phyloP scores from a whole-genome alignment of 2,797 vertebrate species.

The Artibeus lituratus region DNA sequence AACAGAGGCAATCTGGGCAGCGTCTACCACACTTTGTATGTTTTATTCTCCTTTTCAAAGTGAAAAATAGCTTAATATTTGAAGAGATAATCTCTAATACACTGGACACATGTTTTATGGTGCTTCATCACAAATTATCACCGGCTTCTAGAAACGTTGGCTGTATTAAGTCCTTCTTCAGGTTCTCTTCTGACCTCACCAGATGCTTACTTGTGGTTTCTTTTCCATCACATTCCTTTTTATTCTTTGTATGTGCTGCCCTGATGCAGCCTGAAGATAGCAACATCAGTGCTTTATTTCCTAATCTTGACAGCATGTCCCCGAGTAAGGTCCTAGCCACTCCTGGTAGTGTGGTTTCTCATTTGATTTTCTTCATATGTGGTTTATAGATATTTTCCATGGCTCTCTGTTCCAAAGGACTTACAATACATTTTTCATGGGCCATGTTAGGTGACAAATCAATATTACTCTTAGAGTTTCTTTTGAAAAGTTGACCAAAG shows the following conservation, averaged over 20 bases:
- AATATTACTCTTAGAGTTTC: background rate
- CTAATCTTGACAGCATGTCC: background rate
- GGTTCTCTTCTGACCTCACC: background rate
- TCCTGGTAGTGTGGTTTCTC: background rate
- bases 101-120: background rate
- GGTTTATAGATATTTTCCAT: background rate
- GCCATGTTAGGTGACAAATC: background rate
- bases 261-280: background rate
- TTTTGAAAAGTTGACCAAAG: background rate
- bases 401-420: background rate
- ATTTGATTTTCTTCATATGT: background rate
- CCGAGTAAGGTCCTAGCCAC: background rate
- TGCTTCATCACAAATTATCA: background rate
- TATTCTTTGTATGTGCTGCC: background rate
- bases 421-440: background rate
- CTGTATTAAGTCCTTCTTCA: background rate
- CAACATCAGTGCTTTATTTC: background rate
- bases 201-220: background rate
- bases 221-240: background rate
- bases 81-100: background rate
- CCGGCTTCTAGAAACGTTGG: background rate
- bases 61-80: background rate
- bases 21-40: background rate
- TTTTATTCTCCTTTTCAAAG: background rate
- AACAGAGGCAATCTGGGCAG: background rate